These are phyloP conservation scores for Clinocottus analis DNA, from an alignment of 2,113 vertebrate species.

Conservation along the genomic window DNA sequence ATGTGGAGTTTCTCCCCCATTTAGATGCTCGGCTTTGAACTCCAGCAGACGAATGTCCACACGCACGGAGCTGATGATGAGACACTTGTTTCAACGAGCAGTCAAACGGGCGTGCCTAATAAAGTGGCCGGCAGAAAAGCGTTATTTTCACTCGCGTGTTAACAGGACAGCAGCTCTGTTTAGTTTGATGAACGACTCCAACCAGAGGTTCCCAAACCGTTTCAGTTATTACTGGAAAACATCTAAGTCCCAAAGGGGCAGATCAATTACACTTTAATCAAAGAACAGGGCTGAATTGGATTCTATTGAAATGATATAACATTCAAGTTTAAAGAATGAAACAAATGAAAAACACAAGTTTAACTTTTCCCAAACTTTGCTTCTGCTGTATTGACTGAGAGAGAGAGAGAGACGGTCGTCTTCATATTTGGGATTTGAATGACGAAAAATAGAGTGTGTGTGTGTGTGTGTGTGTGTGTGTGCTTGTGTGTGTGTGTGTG, in stretches of 20 bases:
- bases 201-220: background rate
- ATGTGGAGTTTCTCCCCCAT: too few relatives aligned
- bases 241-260: background rate
- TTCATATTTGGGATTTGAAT: constrained; percentile 1
- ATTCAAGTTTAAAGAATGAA: too few relatives aligned
- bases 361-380: background rate
- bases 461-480: background rate
- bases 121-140: background rate
- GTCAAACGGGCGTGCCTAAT: background rate
- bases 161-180: background rate
- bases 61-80: too few relatives aligned
- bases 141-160: background rate
- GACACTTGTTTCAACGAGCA: too few relatives aligned
- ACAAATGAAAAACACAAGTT: background rate
- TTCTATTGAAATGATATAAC: background rate
- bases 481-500: background rate
- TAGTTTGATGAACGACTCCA: too few relatives aligned
- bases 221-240: too few relatives aligned
- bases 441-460: constrained; percentile 28
- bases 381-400: background rate
- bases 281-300: background rate
- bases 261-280: background rate
- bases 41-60: too few relatives aligned
- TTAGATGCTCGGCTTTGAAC: background rate
- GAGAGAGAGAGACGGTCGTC: background rate